These are phyloP conservation scores for Apocheima hispidaria DNA, from an alignment of 2,888 invertebrate genomes.

Conservation along the genomic window DNA sequence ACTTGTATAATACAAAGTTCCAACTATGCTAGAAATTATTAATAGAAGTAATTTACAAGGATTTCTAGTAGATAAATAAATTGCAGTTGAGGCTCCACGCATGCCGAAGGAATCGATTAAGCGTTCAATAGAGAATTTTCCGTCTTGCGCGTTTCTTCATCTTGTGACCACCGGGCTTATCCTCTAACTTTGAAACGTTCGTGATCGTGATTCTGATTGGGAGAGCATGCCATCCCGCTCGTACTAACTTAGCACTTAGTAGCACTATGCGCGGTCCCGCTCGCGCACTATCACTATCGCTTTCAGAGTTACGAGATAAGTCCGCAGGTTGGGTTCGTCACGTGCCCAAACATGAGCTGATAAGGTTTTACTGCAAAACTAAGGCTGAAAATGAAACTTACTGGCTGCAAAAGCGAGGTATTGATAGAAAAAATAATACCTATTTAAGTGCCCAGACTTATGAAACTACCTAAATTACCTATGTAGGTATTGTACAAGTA, in stretches of 20 bases:
- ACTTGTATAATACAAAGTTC: background rate
- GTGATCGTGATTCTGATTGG: too few relatives aligned
- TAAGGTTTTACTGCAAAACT: constrained; percentile 35
- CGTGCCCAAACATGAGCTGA: constrained; percentile 33
- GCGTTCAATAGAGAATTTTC: constrained; percentile 14
- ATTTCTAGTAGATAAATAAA: constrained; percentile 25
- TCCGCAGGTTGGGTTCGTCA: too few relatives aligned
- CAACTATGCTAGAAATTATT: background rate
- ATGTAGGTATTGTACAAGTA: background rate
- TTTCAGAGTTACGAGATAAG: too few relatives aligned
- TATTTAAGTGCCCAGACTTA: background rate
- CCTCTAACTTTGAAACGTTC: too few relatives aligned
- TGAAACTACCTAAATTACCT: background rate
- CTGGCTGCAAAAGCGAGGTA: background rate
- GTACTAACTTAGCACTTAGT: too few relatives aligned
- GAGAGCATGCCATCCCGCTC: too few relatives aligned
- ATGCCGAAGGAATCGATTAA: constrained; percentile 26
- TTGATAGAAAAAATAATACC: background rate
- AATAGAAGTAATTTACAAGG: constrained; percentile 26
- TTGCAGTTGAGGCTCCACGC: constrained; percentile 14
- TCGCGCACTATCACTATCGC: too few relatives aligned
- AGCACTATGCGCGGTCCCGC: too few relatives aligned
- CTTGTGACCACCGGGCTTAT: too few relatives aligned
- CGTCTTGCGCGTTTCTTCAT: too few relatives aligned
- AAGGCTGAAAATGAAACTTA: background rate